A percentile compares a stretch with the other conserved stretches of the same genome.
phyloP scores from a whole-genome alignment of 2,113 vertebrate genomes.

The Percopsis transmontana region DNA sequence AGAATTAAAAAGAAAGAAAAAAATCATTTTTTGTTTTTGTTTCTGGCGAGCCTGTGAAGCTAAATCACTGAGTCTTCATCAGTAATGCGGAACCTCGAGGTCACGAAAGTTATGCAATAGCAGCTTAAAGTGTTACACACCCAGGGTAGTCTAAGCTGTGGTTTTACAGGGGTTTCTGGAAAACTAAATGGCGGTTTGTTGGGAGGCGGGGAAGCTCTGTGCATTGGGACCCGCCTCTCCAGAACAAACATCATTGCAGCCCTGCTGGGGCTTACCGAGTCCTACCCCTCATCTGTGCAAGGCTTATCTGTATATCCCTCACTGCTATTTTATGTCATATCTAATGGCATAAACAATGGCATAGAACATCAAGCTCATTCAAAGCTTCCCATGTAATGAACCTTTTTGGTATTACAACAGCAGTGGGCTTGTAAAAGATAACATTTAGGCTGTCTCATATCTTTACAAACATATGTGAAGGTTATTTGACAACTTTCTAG shows the following conservation, averaged over 20 bases:
- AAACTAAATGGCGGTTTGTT: background rate
- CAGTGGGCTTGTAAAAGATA: too few relatives aligned
- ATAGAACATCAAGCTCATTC: too few relatives aligned
- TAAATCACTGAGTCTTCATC: background rate
- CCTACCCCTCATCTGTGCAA: too few relatives aligned
- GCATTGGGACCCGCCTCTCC: background rate
- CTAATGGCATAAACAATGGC: too few relatives aligned
- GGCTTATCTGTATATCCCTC: too few relatives aligned
- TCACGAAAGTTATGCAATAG: background rate
- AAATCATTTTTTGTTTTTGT: slow-evolving; percentile 23
- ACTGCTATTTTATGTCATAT: too few relatives aligned
- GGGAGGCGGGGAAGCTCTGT: too few relatives aligned
- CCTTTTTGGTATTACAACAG: too few relatives aligned
- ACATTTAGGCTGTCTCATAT: too few relatives aligned
- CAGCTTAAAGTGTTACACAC: background rate
- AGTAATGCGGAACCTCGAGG: background rate
- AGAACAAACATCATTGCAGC: background rate
- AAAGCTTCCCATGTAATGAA: too few relatives aligned
- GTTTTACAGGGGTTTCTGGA: slow-evolving; percentile 8
- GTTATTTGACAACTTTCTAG: background rate
- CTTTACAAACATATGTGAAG: background rate
- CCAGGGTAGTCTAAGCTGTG: background rate
- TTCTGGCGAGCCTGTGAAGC: slow-evolving; percentile 8
- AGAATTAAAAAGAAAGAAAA: slow-evolving; percentile 13
- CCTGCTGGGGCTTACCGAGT: too few relatives aligned